Evolutionary conservation across 53 echinoderm and acorn worm species (phyloP), one percentile per base, ranked within the genome.

Genomic region (Actinopyga echinites): DNA sequence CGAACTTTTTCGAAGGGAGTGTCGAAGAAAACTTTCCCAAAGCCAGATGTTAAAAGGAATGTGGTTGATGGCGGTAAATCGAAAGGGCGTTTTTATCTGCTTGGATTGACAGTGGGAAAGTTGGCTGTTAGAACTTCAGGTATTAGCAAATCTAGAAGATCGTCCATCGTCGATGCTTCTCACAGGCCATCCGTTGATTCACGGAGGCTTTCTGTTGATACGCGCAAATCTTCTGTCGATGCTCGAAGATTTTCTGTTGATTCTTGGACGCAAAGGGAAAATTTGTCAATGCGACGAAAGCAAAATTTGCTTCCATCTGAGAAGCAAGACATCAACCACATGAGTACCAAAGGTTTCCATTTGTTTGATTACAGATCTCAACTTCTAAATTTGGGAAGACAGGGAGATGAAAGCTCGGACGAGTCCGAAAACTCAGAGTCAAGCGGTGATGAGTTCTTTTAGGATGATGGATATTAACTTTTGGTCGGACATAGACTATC

Each of bases 291-390:
- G 21, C 31, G 68, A 35, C 68, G 68, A 68, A 68, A 68, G 35
- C 17, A 38, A 38, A 37, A 38, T 68, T 20, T 68, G 35, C 5
- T 68, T 20, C 68, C 68, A 20, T 29, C 40, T 30, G 68, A 68
- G 20, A 68, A 23, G 38, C 40, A 35, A 21, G 75, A 75, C 13
- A 75, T 75, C 30, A 45, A 75, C 26, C 49, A 75, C 30, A 23
- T 75, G 52, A 54, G 31, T 30, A 75, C 49, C 1, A 52, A 28
- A 54, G 75, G 75, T 10, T 75, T 75, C n/a, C 75, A 45, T 75
- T 40, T 75, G 49, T 75, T 75, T 43, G 75, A 75, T 45, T 75
- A 75, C 52, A 43, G 75, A 26, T 10, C 52, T 24, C 75, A 75
- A 49, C 49, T 75, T 11, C 23, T 75, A 26, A 75, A 75, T 26